These are phyloP conservation scores for Pitta sordida DNA, from an alignment of 2,113 vertebrate species.

Conservation along the genomic window DNA sequence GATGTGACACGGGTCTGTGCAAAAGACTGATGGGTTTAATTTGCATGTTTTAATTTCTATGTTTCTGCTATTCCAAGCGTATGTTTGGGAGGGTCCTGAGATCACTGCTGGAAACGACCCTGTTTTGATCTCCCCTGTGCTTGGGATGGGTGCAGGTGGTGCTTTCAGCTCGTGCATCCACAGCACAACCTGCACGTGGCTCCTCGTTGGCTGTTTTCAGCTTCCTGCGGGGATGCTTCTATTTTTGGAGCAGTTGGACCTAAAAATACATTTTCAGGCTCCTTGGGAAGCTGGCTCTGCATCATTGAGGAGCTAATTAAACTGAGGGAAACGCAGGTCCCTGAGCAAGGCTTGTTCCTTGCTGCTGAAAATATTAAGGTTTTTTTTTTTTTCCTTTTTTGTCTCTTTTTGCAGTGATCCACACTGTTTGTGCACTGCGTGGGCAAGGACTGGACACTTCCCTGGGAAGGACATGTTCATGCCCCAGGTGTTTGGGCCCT, in stretches of 20 bases:
- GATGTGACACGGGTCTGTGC: rapidly evolving
- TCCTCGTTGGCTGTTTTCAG: not conserved
- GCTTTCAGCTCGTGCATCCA: not conserved
- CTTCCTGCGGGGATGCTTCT: not conserved
- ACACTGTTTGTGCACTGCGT: rapidly evolving
- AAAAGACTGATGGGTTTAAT: rapidly evolving
- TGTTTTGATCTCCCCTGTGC: not conserved
- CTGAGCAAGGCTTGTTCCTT: not conserved
- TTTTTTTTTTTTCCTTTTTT: no score
- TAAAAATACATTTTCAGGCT: constrained; percentile 36
- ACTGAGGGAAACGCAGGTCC: not conserved
- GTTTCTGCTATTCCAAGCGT: rapidly evolving
- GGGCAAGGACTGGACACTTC: not conserved
- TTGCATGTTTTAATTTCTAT: rapidly evolving
- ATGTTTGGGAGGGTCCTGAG: not conserved
- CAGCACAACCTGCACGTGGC: not conserved
- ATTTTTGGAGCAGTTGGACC: not conserved
- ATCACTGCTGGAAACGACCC: not conserved
- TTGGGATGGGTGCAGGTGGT: rapidly evolving
- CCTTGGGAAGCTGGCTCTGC: constrained; percentile 3
- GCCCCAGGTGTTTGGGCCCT: not conserved
- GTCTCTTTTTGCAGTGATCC: not conserved
- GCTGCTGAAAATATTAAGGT: no score
- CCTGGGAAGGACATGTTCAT: not conserved
- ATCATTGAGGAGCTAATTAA: constrained; percentile 15